Base-by-base conservation (phyloP, 2,888 invertebrate species). In the Rhodophaea formosa region DNA sequence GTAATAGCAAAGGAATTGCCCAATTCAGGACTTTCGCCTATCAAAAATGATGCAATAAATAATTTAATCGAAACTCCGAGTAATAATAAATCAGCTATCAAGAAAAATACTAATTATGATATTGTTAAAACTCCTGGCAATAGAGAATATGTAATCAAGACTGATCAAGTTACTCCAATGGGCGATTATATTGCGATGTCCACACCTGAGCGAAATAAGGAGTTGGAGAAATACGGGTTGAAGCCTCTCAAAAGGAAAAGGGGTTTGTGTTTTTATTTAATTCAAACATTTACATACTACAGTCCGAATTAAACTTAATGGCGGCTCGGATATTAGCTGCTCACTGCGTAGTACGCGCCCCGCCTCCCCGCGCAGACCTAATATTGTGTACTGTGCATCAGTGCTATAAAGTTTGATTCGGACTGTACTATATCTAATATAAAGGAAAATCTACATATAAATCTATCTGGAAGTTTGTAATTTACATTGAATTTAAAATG, bases 241-340 rank as follows among this genome's bases (percentile, higher is more conserved):
- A 95, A 94, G 73, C 93, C 93, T 1, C 84, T 95, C 16, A 95
- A 94, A 76, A 87, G 94, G 57, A 93, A 92, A 81, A 86, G 93
- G 86, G 92, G 92, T 92, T 68, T 77, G 66, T 32, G 3, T 14
- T 42, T 10, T 49, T 42, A 55, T 52, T 7, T 35, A 17, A 5
- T 5, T 17, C 3, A n/a, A 52, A 1, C 7, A 7, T 23, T 39
- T 39, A n/a, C n/a, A n/a, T n/a, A n/a, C n/a, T n/a, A n/a, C n/a
- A n/a, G n/a, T n/a, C n/a, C n/a, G n/a, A n/a, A n/a, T n/a, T n/a
- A n/a, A n/a, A n/a, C n/a, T n/a, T n/a, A n/a, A n/a, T n/a, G n/a
- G n/a, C n/a, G n/a, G n/a, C n/a, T n/a, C n/a, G n/a, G n/a, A n/a
- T n/a, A n/a, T n/a, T n/a, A n/a, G n/a, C n/a, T n/a, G n/a, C n/a